Conservation (phyloP, 2,113 vertebrate species). For the Channa maculata region DNA sequence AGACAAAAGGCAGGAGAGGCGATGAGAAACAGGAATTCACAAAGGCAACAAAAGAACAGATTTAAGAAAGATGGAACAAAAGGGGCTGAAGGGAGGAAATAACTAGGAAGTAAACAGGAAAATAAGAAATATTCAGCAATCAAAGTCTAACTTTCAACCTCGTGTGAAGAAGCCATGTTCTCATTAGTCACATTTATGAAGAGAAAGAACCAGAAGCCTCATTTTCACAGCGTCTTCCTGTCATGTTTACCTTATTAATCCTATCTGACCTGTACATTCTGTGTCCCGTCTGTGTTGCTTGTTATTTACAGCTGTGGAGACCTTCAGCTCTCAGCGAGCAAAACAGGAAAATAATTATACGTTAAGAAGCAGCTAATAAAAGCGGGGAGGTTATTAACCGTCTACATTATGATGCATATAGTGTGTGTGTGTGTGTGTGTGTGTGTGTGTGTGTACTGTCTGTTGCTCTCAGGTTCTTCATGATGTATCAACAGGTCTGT, state of each 20-base stretch:
- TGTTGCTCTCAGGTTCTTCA: too few species aligned
- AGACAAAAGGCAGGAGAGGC: neutral
- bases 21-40: neutral
- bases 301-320: conserved; percentile 1
- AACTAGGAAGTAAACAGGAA: too few species aligned
- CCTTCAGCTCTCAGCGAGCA: neutral
- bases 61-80: neutral
- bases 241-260: neutral
- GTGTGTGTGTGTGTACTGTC: neutral
- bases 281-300: neutral
- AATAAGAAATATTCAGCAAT: too few species aligned
- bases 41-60: neutral
- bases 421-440: neutral
- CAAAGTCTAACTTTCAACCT: too few species aligned
- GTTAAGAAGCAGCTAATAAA: neutral
- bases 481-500: too few species aligned
- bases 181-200: too few species aligned
- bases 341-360: neutral
- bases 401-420: neutral
- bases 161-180: too few species aligned
- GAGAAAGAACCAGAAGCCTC: too few species aligned
- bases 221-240: neutral
- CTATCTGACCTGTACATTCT: neutral
- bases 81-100: too few species aligned
- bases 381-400: neutral